Conservation (phyloP, 2,113 vertebrate genomes). For the Dicerorhinus sumatrensis region DNA sequence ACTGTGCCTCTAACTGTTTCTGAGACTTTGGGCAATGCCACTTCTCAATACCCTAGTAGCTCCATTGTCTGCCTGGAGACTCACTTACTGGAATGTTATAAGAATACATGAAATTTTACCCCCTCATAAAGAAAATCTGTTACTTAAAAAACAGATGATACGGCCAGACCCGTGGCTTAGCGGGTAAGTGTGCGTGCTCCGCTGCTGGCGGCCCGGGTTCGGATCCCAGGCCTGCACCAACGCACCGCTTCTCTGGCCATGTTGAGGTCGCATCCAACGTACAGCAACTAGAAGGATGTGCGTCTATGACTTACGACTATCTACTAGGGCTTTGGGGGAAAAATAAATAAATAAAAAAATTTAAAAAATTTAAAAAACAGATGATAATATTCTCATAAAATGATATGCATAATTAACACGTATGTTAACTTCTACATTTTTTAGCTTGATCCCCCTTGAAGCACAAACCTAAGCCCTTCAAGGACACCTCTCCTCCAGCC, state of each 20-base stretch:
- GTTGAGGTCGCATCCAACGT: too few relatives aligned
- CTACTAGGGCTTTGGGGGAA: too few relatives aligned
- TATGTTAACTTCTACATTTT: background rate
- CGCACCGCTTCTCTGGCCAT: too few relatives aligned
- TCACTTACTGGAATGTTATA: background rate
- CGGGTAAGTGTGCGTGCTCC: too few relatives aligned
- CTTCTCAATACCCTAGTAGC: background rate
- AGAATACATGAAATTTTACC: background rate
- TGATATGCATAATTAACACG: background rate
- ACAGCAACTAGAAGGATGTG: too few relatives aligned
- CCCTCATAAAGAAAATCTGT: constrained; percentile 4
- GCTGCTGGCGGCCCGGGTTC: too few relatives aligned
- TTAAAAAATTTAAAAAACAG: constrained; percentile 21
- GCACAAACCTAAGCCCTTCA: background rate
- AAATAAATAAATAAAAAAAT: background rate
- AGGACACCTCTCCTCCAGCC: background rate
- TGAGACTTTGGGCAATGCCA: background rate
- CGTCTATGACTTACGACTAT: too few relatives aligned
- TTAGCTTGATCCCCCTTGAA: background rate
- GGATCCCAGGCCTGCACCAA: too few relatives aligned
- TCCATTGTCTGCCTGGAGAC: background rate
- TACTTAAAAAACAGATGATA: constrained; percentile 28
- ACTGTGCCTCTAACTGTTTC: background rate
- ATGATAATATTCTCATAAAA: background rate
- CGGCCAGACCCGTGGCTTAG: too few relatives aligned